These are phyloP conservation scores for Thermophis baileyi DNA, from an alignment of 2,113 vertebrate genomes.

Conservation along the genomic window DNA sequence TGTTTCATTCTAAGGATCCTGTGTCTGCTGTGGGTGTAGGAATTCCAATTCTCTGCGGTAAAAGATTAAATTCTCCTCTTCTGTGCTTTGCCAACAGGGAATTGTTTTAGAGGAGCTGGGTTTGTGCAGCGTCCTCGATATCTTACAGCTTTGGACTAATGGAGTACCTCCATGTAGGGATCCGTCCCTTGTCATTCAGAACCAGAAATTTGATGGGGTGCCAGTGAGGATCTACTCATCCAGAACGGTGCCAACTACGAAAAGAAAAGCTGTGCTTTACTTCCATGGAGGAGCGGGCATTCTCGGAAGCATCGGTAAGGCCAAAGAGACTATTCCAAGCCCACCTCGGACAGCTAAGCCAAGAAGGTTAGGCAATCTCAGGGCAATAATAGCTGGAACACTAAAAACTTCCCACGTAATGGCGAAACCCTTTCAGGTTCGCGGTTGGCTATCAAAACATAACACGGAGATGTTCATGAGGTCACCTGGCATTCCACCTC, in stretches of 20 bases:
- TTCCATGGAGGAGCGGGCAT: constrained; percentile 76
- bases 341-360: not conserved
- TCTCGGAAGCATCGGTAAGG: constrained; percentile 75
- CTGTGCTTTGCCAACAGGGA: constrained; percentile 61
- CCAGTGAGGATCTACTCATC: constrained; percentile 76
- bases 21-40: not conserved
- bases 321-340: constrained; percentile 12
- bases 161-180: constrained; percentile 43
- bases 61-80: not conserved
- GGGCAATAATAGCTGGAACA: not conserved
- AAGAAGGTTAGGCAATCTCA: not conserved
- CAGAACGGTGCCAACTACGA: constrained; percentile 38
- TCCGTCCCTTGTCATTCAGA: constrained; percentile 61
- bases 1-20: not conserved
- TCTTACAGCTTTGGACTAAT: constrained; percentile 43
- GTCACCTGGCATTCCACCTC: too few relatives aligned
- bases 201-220: constrained; percentile 68
- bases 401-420: not conserved
- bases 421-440: not conserved
- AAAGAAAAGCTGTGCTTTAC: constrained; percentile 71
- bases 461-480: too few relatives aligned
- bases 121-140: constrained; percentile 65
- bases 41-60: not conserved
- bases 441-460: too few relatives aligned
- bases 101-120: constrained; percentile 72